Percentiles rank a stretch among this genome's conserved stretches.
phyloP scores from a whole-genome alignment of 2,797 vertebrate genomes.

The Spea hammondii region DNA sequence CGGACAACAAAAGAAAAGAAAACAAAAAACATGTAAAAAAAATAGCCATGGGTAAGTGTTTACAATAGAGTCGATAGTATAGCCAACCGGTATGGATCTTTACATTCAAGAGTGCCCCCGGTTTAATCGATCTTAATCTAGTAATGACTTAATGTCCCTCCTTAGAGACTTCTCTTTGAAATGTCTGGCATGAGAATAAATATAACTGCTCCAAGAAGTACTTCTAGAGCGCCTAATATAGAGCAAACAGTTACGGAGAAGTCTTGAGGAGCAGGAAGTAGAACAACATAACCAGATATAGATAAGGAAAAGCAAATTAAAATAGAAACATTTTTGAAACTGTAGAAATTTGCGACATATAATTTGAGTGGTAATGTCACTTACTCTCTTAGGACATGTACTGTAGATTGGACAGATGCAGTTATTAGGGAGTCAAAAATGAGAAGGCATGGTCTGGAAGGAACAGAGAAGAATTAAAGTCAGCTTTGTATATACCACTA shows the following conservation, averaged over 20 bases:
- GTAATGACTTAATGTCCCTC: no score
- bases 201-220: no score
- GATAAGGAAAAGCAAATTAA: background rate
- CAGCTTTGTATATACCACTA: no score
- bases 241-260: no score
- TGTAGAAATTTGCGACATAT: background rate
- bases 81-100: no score
- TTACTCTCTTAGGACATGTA: slow-evolving; percentile 92
- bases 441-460: slow-evolving; percentile 90
- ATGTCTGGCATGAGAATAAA: no score
- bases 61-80: no score
- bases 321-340: background rate
- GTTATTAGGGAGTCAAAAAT: slow-evolving; percentile 94
- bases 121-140: no score
- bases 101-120: no score
- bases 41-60: background rate
- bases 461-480: slow-evolving; percentile 47
- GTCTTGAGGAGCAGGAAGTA: no score
- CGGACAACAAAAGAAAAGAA: background rate
- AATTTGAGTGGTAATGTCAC: slow-evolving; percentile 59
- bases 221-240: no score
- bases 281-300: background rate
- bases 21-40: background rate
- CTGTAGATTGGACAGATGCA: slow-evolving; percentile 82
- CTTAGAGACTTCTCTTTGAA: no score